Evolutionary conservation across 2,797 vertebrate genomes (phyloP), one percentile per base, ranked within the genome.

Genomic region (Galago senegalensis): DNA sequence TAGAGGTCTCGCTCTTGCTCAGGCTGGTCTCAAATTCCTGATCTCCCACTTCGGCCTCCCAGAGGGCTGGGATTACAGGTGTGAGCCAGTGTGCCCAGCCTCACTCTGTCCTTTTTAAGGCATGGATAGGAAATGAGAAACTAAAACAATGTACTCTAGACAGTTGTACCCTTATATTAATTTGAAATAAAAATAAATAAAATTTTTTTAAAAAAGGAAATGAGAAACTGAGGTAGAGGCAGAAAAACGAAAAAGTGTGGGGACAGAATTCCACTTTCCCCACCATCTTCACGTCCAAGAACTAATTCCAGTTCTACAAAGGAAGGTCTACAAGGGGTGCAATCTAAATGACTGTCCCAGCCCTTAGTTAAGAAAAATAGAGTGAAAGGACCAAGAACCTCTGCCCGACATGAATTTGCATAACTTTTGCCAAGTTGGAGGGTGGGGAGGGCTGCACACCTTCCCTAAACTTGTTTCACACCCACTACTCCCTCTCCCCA

Each of bases 41-140:
- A 53, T 53, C 49, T 53, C 49, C 49, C 14, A 53, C 49, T 53
- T 53, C 14, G 49, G 49, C 49, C 49, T 53, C 49, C 49, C 49
- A 53, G 49, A 53, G 49, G 14, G 49, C 49, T 53, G 49, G 14
- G 49, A 53, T 53, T 53, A 53, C 49, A 53, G 49, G 49, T 16
- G 49, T 53, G 49, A 53, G 49, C 49, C 49, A 53, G 14, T 12
- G 14, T 16, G 49, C 49, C 49, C 49, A 53, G 49, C 49, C 49
- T 53, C 40, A 34, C 63, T 70, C 58, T 90, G 63, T 34, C 29
- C 40, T 46, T 46, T 43, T 49, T 16, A 82, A 87, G 56, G 61
- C n/a, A 37, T 27, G 31, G 14, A 53, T 34, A 85, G 76, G 93
- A 87, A 92, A 90, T 81, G 58, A 95, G 70, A 95, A 92, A 87